Base-by-base conservation (phyloP, 2,113 vertebrate genomes). In the Falcunculus frontatus region DNA sequence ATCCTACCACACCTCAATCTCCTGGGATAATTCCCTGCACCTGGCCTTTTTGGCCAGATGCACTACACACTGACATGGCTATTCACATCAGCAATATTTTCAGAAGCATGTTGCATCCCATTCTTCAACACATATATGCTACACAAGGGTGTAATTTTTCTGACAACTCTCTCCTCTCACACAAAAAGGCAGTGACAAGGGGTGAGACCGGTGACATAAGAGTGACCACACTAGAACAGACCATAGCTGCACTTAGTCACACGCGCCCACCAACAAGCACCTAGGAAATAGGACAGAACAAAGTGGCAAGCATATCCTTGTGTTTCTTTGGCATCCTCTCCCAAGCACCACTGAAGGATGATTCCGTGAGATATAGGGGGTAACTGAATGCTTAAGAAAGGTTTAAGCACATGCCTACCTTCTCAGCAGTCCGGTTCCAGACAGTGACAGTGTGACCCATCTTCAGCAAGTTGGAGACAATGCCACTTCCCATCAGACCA, bases 371-470 rank as follows among this genome's bases (percentile, higher is more conserved):
- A 70, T 73, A 75, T 16, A 80, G 13, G 19, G 32, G 7, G 19
- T 32, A 83, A 32, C 10, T 59, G 33, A 25, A 10, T 0, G 4
- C 37, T 73, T 69, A 80, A 47, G 68, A 76, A 39, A 69, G 44
- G 11, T 57, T 63, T 39, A 44, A 63, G n/a, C 13, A 76, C 5
- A 37, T 21, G 69, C 96, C 96, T 98, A 99, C 99, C 98, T 99
- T 99, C 95, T 99, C 99, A 8, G 99, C 99, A 39, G 99, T 99
- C 94, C 99, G 98, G 97, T 99, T 99, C 99, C 99, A 99, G 93
- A 99, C 99, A 3, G 99, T 99, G 79, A 99, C 99, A 3, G 99
- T 98, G 84, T 99, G 99, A 59, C 99, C 99, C 99, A 99, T 99
- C 98, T 99, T 99, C 89, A 99, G 97, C 74, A 99, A 98, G 97